phyloP scores from a whole-genome alignment of 2,888 invertebrate species.

The Ptilodon capucinus region DNA sequence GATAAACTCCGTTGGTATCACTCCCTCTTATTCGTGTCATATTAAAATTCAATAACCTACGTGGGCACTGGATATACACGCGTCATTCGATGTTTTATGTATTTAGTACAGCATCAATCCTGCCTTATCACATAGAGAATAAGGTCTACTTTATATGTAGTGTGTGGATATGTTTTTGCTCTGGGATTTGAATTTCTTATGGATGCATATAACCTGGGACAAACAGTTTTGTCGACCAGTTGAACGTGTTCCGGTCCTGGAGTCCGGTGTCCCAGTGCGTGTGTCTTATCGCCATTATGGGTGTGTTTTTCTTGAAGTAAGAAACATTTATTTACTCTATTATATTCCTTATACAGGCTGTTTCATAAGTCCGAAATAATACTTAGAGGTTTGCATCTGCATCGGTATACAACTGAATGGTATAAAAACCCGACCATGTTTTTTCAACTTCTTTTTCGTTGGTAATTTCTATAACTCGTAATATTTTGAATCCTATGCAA shows the following conservation, averaged over 20 bases:
- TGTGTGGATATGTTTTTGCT: conserved; percentile 36
- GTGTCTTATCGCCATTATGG: conserved; percentile 47
- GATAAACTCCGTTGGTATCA: conserved; percentile 35
- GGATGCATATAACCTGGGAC: conserved; percentile 63
- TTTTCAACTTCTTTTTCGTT: too few relatives aligned
- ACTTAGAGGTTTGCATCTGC: too few relatives aligned
- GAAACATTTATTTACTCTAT: conserved; percentile 23
- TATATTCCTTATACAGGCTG: too few relatives aligned
- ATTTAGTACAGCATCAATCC: conserved; percentile 45
- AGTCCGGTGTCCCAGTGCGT: conserved; percentile 34
- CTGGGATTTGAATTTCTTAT: conserved; percentile 47
- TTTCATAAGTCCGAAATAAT: too few relatives aligned
- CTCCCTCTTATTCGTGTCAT: conserved; percentile 39
- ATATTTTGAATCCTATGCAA: too few relatives aligned
- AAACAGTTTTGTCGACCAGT: conserved; percentile 55
- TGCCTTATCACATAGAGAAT: conserved; percentile 40
- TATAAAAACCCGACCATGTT: too few relatives aligned
- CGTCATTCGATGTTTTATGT: conserved; percentile 72
- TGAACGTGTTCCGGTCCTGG: conserved; percentile 36
- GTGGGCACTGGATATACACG: conserved; percentile 48
- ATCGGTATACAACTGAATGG: too few relatives aligned
- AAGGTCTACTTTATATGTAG: conserved; percentile 43
- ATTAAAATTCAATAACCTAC: conserved; percentile 72
- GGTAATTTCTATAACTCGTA: too few relatives aligned
- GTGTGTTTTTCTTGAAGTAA: conserved; percentile 60